phyloP scores from a whole-genome alignment of 2,888 invertebrate genomes.

The Cylloceria caligata region DNA sequence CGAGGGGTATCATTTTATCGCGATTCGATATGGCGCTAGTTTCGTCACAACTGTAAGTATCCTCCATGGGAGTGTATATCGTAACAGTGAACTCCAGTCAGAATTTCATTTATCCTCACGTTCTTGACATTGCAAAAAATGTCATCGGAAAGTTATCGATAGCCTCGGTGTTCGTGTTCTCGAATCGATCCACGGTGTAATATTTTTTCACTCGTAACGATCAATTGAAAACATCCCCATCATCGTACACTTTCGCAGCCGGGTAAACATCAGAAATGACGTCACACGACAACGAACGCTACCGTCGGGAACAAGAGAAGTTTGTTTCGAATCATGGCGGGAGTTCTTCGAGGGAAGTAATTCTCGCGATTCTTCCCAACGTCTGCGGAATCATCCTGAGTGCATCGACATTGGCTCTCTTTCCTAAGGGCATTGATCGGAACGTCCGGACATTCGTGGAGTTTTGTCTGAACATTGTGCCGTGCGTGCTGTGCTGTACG shows the following conservation, averaged over 20 bases:
- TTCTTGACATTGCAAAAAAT: not conserved
- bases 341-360: conserved; percentile 76
- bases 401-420: conserved; percentile 72
- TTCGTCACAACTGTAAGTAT: not conserved
- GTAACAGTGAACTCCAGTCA: not conserved
- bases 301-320: conserved; percentile 79
- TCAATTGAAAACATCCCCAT: not conserved
- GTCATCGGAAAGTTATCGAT: not conserved
- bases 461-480: conserved; percentile 78
- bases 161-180: not conserved
- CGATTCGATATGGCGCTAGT: not conserved
- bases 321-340: conserved; percentile 82
- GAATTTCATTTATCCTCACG: not conserved
- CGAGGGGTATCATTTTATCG: no score
- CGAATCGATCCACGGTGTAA: not conserved
- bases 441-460: conserved; percentile 77
- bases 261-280: conserved; percentile 64
- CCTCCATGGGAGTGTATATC: conserved; percentile 15
- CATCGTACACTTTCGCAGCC: not conserved
- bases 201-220: not conserved
- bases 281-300: conserved; percentile 72
- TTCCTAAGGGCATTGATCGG: conserved; percentile 68
- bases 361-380: conserved; percentile 77
- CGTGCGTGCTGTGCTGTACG: conserved; percentile 81
- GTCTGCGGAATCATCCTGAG: conserved; percentile 76